Evolutionary conservation across 1,140 invertebrate species (phyloP), one percentile per base, ranked within the genome.

Genomic region (Anastrepha obliqua): DNA sequence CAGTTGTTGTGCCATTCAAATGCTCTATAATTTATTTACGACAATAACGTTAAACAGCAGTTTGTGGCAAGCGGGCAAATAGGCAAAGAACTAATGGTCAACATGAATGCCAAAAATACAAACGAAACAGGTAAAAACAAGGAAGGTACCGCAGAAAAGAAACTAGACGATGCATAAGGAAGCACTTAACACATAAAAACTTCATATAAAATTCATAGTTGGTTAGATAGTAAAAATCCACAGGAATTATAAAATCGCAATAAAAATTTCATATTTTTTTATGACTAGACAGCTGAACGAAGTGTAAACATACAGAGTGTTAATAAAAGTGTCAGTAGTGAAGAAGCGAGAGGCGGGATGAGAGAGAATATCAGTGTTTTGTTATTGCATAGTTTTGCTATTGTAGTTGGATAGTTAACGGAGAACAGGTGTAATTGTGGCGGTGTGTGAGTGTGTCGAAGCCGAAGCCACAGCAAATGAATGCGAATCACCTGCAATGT

Each of bases 201-300:
- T 2, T 29, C 44, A 81, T 81, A 81, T 81, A 81, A 81, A 58
- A 81, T 81, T 55, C 74, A 55, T 81, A 81, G 74, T 81, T 81
- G 74, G 74, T 81, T 29, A 55, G 74, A 81, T 81, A 81, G 47
- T 55, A 81, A 81, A 51, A 55, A 81, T 81, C 74, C 47, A 20
- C 17, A 55, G 47, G 74, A 81, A 81, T 81, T 81, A 81, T 81
- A 81, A 81, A 81, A 81, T 81, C 74, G 74, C 47, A 55, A 81
- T 81, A 81, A 81, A 81, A 81, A 81, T 81, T 81, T 81, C 74
- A 81, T 81, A 81, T 81, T 81, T 81, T 65, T 39, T 67, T 74
- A 81, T 42, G 74, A 81, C n/a, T n/a, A 11, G 74, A 81, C 74
- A 81, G 74, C 74, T 81, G 74, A 81, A 81, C 64, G 74, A 42